Conservation (phyloP, 2,888 invertebrate genomes). For the Gortyna flavago region DNA sequence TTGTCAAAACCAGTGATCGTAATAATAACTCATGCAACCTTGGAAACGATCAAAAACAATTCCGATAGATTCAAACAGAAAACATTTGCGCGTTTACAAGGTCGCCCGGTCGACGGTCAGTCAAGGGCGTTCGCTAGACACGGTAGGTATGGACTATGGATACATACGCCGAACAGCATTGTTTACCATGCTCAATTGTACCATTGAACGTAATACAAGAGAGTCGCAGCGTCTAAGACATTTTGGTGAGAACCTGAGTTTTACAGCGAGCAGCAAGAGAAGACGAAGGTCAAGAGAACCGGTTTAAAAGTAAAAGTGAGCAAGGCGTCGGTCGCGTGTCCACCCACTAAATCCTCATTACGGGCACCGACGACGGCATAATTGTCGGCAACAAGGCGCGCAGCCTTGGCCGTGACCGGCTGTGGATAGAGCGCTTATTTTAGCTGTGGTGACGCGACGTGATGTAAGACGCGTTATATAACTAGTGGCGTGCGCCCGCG, state of each 20-base stretch:
- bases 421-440: constrained; percentile 87
- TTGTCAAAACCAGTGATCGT: constrained; percentile 57
- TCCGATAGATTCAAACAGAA: constrained; percentile 83
- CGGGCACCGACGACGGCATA: constrained; percentile 82
- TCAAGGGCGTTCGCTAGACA: constrained; percentile 88
- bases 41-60: constrained; percentile 78
- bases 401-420: constrained; percentile 90
- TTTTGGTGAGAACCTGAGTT: constrained; percentile 58
- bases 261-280: constrained; percentile 62
- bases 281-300: constrained; percentile 84
- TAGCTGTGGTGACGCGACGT: constrained; percentile 87
- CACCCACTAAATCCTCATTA: constrained; percentile 89
- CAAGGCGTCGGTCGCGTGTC: constrained; percentile 82
- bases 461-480: constrained; percentile 87
- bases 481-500: constrained; percentile 80
- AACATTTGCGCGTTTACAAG: constrained; percentile 85
- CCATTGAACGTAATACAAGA: constrained; percentile 48
- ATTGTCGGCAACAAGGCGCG: constrained; percentile 85
- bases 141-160: constrained; percentile 74
- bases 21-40: constrained; percentile 66
- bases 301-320: constrained; percentile 89
- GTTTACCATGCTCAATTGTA: constrained; percentile 72
- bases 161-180: constrained; percentile 72
- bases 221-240: constrained; percentile 52
- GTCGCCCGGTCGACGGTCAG: constrained; percentile 87